Conservation (phyloP, 2,888 invertebrate genomes). For the Octonoba sinensis region DNA sequence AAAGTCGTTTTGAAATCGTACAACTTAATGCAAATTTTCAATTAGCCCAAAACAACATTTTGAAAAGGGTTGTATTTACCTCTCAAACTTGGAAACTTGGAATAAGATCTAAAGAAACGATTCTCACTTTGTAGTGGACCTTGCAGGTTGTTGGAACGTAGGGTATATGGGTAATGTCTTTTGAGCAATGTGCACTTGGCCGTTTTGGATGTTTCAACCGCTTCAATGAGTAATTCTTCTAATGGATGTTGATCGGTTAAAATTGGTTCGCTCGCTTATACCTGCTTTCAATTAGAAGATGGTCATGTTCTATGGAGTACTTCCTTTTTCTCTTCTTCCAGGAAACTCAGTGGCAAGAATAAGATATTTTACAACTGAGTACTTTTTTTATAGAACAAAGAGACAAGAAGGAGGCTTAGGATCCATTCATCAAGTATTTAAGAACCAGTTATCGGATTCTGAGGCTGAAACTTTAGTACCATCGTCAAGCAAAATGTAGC, state of each 20-base stretch:
- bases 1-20: too few relatives aligned
- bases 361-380: slow-evolving; percentile 38
- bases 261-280: slow-evolving; percentile 56
- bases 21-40: too few relatives aligned
- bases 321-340: not conserved
- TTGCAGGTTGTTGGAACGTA: slow-evolving; percentile 1
- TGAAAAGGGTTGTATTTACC: too few relatives aligned
- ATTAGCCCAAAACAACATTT: too few relatives aligned
- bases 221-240: slow-evolving; percentile 41
- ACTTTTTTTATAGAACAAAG: slow-evolving; percentile 35
- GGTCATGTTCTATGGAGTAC: slow-evolving; percentile 10
- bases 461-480: slow-evolving; percentile 19
- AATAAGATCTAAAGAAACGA: slow-evolving; percentile 28
- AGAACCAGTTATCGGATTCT: slow-evolving; percentile 53
- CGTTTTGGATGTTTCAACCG: slow-evolving; percentile 40
- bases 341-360: slow-evolving; percentile 22
- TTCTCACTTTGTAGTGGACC: slow-evolving; percentile 17
- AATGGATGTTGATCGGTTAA: slow-evolving; percentile 57
- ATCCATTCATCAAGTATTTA: slow-evolving; percentile 55
- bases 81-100: not conserved
- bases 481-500: slow-evolving; percentile 39
- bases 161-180: slow-evolving; percentile 45
- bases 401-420: slow-evolving; percentile 15
- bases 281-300: slow-evolving; percentile 59
- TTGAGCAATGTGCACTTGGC: slow-evolving; percentile 36